Conservation (phyloP, 2,113 vertebrate genomes). For the Anthoscopus minutus region DNA sequence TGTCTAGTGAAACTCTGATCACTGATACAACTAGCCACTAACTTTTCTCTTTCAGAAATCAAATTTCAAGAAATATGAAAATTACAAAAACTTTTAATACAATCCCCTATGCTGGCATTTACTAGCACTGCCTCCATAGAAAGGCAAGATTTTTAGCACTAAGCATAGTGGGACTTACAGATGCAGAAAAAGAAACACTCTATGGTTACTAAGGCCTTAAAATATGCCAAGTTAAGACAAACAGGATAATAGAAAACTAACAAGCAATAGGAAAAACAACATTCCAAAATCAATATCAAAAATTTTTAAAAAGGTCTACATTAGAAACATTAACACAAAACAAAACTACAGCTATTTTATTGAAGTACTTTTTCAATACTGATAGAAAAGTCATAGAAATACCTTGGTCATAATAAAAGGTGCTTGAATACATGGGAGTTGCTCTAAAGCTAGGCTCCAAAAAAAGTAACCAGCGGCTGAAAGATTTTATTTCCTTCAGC, state of each 20-base stretch:
- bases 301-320: not conserved
- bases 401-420: not conserved
- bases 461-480: not conserved
- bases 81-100: not conserved
- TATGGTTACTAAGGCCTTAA: not conserved
- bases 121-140: not conserved
- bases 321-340: not conserved
- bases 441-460: not conserved
- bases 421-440: not conserved
- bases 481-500: not conserved
- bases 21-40: not conserved
- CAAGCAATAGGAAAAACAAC: not conserved
- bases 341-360: not conserved
- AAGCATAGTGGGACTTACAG: not conserved
- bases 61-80: not conserved
- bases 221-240: no score
- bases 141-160: not conserved
- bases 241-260: not conserved
- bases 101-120: not conserved
- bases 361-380: not conserved
- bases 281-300: not conserved
- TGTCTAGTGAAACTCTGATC: not conserved
- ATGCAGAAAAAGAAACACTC: not conserved
- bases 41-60: not conserved
- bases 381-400: not conserved